Evolutionary conservation across 2,888 invertebrate genomes (phyloP).

Genomic region (Erebia aethiops): DNA sequence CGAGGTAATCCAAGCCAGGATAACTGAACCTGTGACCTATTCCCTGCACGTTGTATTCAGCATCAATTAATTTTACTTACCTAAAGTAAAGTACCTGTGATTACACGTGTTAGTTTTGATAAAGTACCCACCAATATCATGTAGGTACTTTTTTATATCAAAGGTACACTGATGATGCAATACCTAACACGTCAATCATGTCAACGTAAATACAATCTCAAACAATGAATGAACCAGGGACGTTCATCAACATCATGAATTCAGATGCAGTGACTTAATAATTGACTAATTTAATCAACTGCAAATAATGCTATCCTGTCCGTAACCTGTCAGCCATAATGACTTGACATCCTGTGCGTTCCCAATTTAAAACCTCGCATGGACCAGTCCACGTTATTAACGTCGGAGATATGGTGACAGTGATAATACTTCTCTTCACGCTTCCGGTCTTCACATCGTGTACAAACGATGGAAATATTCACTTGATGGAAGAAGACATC

Average conservation of each 20-base stretch:
- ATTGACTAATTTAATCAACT: conserved; percentile 11
- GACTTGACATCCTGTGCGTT: conserved; percentile 56
- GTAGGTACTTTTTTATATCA: too few species aligned
- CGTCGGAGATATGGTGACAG: conserved; percentile 52
- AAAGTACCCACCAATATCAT: too few species aligned
- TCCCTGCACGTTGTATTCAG: too few species aligned
- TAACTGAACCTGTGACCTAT: too few species aligned
- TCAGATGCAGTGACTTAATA: conserved; percentile 14
- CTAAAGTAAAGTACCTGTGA: too few species aligned
- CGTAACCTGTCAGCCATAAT: conserved; percentile 59
- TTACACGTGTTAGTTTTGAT: too few species aligned
- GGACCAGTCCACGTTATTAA: conserved; percentile 26
- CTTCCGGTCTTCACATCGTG: conserved; percentile 55
- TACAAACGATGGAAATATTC: conserved; percentile 70
- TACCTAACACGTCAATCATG: too few species aligned
- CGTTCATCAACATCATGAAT: conserved; percentile 1
- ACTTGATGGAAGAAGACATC: conserved; percentile 70
- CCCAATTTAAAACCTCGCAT: conserved; percentile 51
- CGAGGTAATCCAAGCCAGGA: too few species aligned
- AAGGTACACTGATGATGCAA: too few species aligned
- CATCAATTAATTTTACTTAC: too few species aligned
- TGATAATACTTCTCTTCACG: conserved; percentile 49
- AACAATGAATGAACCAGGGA: not conserved
- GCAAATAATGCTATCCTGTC: conserved; percentile 43
- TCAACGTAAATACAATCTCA: not conserved